A percentile compares a stretch with the other conserved stretches of the same genome.
phyloP scores from a whole-genome alignment of 2,113 vertebrate genomes.

The Protobothrops flavoviridis region DNA sequence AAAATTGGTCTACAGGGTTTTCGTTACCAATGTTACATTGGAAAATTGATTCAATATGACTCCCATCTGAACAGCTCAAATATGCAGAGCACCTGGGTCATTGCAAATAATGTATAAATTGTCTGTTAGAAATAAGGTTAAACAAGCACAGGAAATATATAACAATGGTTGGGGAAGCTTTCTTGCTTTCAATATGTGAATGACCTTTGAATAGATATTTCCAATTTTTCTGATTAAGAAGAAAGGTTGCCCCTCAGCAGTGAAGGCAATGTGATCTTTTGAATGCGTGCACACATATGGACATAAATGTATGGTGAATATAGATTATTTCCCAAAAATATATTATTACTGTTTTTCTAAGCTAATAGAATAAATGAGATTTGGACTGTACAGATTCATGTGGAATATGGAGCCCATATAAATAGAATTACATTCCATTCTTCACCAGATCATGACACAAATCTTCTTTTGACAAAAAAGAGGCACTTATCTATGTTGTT shows the following conservation, averaged over 20 bases:
- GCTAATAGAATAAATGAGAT: conserved; percentile 68
- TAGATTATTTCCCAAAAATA: conserved; percentile 56
- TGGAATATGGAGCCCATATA: conserved; percentile 54
- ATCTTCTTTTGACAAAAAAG: conserved; percentile 63
- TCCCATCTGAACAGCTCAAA: background rate
- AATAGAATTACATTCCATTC: conserved; percentile 69
- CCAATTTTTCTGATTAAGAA: conserved; percentile 21
- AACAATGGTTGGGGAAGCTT: conserved; percentile 23
- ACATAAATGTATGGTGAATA: conserved; percentile 46
- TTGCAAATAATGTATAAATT: conserved; percentile 39
- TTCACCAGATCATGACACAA: conserved; percentile 60
- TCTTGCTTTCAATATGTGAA: background rate
- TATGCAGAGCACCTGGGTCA: conserved; percentile 52
- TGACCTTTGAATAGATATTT: conserved; percentile 37
- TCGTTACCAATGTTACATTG: background rate
- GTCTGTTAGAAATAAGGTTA: conserved; percentile 48
- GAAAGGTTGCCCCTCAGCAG: background rate
- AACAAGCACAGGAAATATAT: conserved; percentile 33
- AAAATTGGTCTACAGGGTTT: background rate
- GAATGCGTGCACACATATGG: conserved; percentile 38
- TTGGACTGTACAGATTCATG: conserved; percentile 70
- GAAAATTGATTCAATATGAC: background rate
- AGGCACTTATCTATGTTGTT: conserved; percentile 66
- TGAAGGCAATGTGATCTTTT: conserved; percentile 34
- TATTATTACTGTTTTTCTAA: conserved; percentile 75